phyloP scores from a whole-genome alignment of 2,888 invertebrate genomes.

The Boloria selene region DNA sequence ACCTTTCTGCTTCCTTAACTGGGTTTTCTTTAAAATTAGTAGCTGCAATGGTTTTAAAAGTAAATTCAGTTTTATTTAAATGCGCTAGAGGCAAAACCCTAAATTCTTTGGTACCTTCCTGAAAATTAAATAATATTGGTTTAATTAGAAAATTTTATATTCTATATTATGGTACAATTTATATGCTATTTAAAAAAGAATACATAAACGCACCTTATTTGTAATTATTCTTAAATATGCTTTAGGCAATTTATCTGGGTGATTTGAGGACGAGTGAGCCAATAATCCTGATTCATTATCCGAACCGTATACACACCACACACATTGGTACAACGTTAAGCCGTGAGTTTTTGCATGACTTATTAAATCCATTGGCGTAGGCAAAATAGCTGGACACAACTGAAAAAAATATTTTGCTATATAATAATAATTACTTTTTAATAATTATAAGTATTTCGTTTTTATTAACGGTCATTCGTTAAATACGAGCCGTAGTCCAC shows the following conservation, averaged over 20 bases:
- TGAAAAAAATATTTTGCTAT: slow-evolving; percentile 46
- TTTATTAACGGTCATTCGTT: too few relatives aligned
- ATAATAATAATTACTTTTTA: not conserved
- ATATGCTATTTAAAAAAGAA: not conserved
- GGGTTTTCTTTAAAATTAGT: slow-evolving; percentile 53
- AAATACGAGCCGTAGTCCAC: too few relatives aligned
- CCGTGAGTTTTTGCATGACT: slow-evolving; percentile 66
- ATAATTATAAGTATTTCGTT: not conserved
- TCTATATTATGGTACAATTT: not conserved
- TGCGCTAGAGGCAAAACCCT: slow-evolving; percentile 67
- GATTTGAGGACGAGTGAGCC: slow-evolving; percentile 62
- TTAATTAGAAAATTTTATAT: not conserved
- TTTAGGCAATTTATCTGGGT: slow-evolving; percentile 69
- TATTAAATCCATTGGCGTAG: slow-evolving; percentile 55
- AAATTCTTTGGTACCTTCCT: slow-evolving; percentile 60
- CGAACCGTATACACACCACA: slow-evolving; percentile 68
- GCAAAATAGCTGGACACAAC: slow-evolving; percentile 51
- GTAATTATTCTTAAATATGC: slow-evolving; percentile 68
- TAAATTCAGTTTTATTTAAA: slow-evolving; percentile 56
- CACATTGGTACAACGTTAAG: slow-evolving; percentile 70
- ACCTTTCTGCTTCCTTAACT: slow-evolving; percentile 67
- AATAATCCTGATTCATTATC: slow-evolving; percentile 63
- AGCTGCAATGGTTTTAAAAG: slow-evolving; percentile 49
- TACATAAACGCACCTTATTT: slow-evolving; percentile 51
- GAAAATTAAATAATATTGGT: slow-evolving; percentile 44